phyloP scores from a whole-genome alignment of 2,888 invertebrate genomes.

The Hydropsyche betteni region DNA sequence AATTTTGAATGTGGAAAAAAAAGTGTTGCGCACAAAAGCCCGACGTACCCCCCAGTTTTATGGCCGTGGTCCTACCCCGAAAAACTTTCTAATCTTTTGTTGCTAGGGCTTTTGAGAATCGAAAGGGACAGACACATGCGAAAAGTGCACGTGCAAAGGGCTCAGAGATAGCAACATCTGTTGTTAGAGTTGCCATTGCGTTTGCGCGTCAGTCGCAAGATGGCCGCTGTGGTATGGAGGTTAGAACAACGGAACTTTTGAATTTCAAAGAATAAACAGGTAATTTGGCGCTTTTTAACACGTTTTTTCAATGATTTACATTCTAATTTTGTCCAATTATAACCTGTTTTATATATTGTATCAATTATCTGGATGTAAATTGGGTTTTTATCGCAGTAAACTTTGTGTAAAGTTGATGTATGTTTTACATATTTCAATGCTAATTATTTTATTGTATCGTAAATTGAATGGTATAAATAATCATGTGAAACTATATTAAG shows the following conservation, averaged over 20 bases:
- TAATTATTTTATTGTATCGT: too few relatives aligned
- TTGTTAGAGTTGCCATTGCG: slow-evolving; percentile 39
- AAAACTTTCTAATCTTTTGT: slow-evolving; percentile 51
- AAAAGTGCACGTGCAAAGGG: slow-evolving; percentile 9
- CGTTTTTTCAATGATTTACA: not conserved
- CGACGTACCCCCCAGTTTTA: slow-evolving; percentile 30
- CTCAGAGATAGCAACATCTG: not conserved
- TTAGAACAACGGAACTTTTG: slow-evolving; percentile 34
- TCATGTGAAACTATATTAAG: too few relatives aligned
- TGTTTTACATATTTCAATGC: too few relatives aligned
- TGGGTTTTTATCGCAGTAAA: too few relatives aligned
- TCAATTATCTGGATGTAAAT: too few relatives aligned
- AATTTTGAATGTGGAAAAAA: slow-evolving; percentile 13
- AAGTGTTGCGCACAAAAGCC: slow-evolving; percentile 4
- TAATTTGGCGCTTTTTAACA: not conserved
- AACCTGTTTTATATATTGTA: not conserved
- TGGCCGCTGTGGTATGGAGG: slow-evolving; percentile 48
- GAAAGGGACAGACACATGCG: slow-evolving; percentile 22
- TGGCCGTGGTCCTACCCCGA: slow-evolving; percentile 44
- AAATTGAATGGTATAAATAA: too few relatives aligned
- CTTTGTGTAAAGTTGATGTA: too few relatives aligned
- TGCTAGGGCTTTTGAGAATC: slow-evolving; percentile 8
- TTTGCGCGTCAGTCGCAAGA: slow-evolving; percentile 49
- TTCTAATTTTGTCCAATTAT: not conserved
- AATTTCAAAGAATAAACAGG: slow-evolving; percentile 3